These are phyloP conservation scores for Petrolisthes cinctipes DNA, from an alignment of 2,888 invertebrate genomes.

Conservation along the genomic window DNA sequence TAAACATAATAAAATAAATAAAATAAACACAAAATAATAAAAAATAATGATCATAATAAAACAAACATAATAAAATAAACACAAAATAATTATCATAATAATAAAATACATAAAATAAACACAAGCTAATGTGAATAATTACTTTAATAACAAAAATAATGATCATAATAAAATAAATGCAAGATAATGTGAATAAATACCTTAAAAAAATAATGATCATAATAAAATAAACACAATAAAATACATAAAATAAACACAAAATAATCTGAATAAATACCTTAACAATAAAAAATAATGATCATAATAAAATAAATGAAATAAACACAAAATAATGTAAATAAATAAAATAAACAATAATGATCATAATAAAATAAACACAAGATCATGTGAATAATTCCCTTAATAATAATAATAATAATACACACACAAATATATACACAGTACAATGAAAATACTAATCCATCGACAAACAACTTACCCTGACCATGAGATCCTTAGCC, in stretches of 20 bases:
- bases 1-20: background rate
- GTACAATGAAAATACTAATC: no score
- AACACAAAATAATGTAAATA: background rate
- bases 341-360: background rate
- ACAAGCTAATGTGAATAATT: background rate
- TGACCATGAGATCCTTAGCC: no score
- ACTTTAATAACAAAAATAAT: background rate
- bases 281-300: background rate
- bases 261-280: background rate
- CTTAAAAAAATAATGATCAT: background rate
- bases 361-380: background rate
- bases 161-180: background rate
- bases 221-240: background rate
- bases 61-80: no score
- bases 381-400: background rate
- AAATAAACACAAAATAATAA: background rate
- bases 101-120: background rate
- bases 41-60: no score
- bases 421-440: no score
- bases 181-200: background rate
- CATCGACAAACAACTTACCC: no score
- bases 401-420: background rate
- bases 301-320: constrained; percentile 1
- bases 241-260: background rate
- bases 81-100: background rate